Conservation (phyloP, 2,888 invertebrate genomes). For the Agonum fuliginosum region DNA sequence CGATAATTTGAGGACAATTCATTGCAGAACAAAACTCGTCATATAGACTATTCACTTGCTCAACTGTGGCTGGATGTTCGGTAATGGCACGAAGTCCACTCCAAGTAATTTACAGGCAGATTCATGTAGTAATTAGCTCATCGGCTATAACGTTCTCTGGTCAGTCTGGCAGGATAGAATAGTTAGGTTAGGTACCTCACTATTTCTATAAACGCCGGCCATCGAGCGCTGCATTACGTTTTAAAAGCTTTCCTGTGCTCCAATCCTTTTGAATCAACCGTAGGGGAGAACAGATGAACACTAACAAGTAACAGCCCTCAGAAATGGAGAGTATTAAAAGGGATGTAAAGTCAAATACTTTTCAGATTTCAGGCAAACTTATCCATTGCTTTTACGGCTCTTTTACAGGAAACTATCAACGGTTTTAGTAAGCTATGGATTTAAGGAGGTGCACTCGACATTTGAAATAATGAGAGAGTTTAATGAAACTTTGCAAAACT, state of each 20-base stretch:
- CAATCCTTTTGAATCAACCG: conserved; percentile 50
- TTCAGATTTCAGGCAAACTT: too few species aligned
- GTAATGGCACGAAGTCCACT: conserved; percentile 43
- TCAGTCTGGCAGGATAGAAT: conserved; percentile 30
- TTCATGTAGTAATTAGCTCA: conserved; percentile 55
- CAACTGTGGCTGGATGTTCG: conserved; percentile 13
- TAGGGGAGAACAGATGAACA: conserved; percentile 13
- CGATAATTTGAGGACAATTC: too few species aligned
- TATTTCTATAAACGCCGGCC: neutral
- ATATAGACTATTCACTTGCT: neutral
- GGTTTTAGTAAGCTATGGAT: too few species aligned
- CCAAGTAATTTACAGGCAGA: conserved; percentile 49
- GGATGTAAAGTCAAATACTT: too few species aligned
- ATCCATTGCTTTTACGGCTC: too few species aligned
- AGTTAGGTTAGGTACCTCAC: too few species aligned
- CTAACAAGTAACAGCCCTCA: neutral
- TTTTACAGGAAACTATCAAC: too few species aligned
- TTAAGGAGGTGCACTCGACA: too few species aligned
- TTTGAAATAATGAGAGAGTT: too few species aligned
- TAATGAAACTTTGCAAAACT: too few species aligned
- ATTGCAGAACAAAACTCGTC: neutral
- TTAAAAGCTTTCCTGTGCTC: conserved; percentile 56
- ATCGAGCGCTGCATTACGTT: conserved; percentile 46
- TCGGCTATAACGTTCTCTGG: conserved; percentile 47
- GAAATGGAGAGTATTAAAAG: conserved; percentile 20